Evolutionary conservation across 2,797 vertebrate genomes (phyloP), one percentile per base, ranked within the genome.

Genomic region (Sorex maritimensis): DNA sequence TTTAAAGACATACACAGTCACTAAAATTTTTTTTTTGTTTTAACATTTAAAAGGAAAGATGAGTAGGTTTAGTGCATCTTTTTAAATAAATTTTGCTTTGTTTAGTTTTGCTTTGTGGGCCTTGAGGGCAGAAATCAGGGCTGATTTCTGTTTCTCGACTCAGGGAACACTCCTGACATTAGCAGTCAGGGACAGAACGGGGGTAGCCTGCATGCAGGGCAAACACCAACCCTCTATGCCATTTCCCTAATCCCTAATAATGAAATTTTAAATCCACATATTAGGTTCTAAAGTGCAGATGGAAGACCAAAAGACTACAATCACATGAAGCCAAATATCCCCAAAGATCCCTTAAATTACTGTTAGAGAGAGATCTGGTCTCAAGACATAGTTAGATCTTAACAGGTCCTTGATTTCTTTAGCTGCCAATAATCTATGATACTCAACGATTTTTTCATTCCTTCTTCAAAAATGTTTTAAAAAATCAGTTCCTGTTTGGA

Each of bases 181-280:
- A 6, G 58, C 6, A 23, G 6, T 23, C 58, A 6, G 58, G 58
- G 21, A 17, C 21, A 19, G 17, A 61, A 61, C 58, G 5, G 41
- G 41, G 41, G 41, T 44, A 44, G 41, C 41, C 58, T 23, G 21
- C 21, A 15, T 61, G 58, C 21, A 61, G 21, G 58, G 58, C 58
- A 61, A 61, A 23, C 19, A 2, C 58, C 58, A 17, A 61, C 58
- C 21, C 17, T 4, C 58, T 21, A 17, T 19, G 7, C 58, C 21
- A 21, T 61, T 14, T 6, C 58, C 21, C 58, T 21, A 17, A 6
- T 2, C 58, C 19, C 58, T 14, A 19, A 28, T 23, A 19, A 28
- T 88, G 81, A 85, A 44, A 24, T 85, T 95, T 93, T 93, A 96
- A 94, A 94, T 44, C 14, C 46, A 81, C 28, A 38, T 13, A 63